Percentiles rank a stretch among this genome's conserved stretches.
phyloP scores from a whole-genome alignment of 1,140 invertebrate species.

The Sitodiplosis mosellana region DNA sequence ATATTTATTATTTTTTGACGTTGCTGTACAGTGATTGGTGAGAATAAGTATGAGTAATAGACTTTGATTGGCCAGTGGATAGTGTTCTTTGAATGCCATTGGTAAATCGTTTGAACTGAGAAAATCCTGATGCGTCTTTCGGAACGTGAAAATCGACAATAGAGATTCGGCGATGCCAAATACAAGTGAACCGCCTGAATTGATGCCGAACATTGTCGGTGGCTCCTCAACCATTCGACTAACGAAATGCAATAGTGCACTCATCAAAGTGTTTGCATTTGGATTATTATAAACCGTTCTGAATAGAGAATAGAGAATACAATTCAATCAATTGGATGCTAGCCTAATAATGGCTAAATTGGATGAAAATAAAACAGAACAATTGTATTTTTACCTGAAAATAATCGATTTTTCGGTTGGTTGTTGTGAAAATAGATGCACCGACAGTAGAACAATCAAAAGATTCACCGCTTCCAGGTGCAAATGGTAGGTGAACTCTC shows the following conservation, averaged over 20 bases:
- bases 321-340: neutral
- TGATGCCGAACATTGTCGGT: conserved; percentile 38
- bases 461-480: conserved; percentile 79
- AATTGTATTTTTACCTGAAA: conserved; percentile 12
- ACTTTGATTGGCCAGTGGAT: conserved; percentile 72
- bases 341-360: too few relatives aligned
- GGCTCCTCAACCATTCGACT: conserved; percentile 56
- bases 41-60: conserved; percentile 71
- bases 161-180: conserved; percentile 56
- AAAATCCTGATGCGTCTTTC: conserved; percentile 22
- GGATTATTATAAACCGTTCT: conserved; percentile 56
- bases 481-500: conserved; percentile 73
- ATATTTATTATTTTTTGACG: conserved; percentile 55
- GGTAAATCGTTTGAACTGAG: conserved; percentile 21
- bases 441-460: conserved; percentile 67
- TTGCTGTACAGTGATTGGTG: conserved; percentile 74
- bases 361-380: too few relatives aligned
- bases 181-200: conserved; percentile 59
- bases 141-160: conserved; percentile 46
- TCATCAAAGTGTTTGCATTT: conserved; percentile 44
- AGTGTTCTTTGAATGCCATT: conserved; percentile 29
- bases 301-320: conserved; percentile 24
- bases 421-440: conserved; percentile 64
- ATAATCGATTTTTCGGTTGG: conserved; percentile 22
- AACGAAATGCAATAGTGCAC: conserved; percentile 59